Percentiles rank a stretch among this genome's conserved stretches.
phyloP scores from a whole-genome alignment of 1,140 invertebrate species.

The Drosophila arawakana region DNA sequence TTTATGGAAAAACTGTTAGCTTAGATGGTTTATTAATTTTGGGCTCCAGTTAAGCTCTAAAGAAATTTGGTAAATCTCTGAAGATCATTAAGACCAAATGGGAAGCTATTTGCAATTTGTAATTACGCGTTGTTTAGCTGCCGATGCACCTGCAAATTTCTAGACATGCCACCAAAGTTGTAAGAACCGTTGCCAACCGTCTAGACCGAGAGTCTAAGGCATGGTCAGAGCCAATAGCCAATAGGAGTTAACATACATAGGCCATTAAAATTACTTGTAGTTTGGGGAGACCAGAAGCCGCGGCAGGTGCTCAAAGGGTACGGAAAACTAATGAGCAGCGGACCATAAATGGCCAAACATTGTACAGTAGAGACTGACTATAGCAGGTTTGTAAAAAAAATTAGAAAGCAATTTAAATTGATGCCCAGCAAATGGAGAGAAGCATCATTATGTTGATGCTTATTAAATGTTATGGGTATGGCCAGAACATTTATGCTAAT shows the following conservation, averaged over 20 bases:
- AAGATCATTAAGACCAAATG: slow-evolving; percentile 46
- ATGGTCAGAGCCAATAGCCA: slow-evolving; percentile 23
- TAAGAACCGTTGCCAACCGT: slow-evolving; percentile 1
- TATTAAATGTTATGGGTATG: slow-evolving; percentile 67
- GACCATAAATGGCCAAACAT: slow-evolving; percentile 75
- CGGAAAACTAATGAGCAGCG: slow-evolving; percentile 65
- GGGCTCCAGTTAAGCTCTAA: background rate
- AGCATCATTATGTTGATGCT: slow-evolving; percentile 50
- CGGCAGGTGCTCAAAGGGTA: too few relatives aligned
- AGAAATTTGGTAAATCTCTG: slow-evolving; percentile 5
- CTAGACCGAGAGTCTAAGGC: background rate
- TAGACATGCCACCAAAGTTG: slow-evolving; percentile 51
- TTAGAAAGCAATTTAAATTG: slow-evolving; percentile 81
- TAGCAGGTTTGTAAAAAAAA: slow-evolving; percentile 70
- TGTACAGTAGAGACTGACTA: slow-evolving; percentile 34
- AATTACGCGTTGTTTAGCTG: slow-evolving; percentile 38
- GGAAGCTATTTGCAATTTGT: slow-evolving; percentile 50
- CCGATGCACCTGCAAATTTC: slow-evolving; percentile 49
- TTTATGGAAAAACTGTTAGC: too few relatives aligned
- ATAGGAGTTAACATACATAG: slow-evolving; percentile 17
- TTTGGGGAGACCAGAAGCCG: too few relatives aligned
- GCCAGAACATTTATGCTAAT: slow-evolving; percentile 73
- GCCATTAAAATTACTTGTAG: slow-evolving; percentile 46
- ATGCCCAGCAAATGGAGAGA: slow-evolving; percentile 16
- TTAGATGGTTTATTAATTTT: background rate